A percentile compares a stretch with the other conserved stretches of the same genome.
Evolutionary conservation across 2,888 invertebrate species (phyloP).

Genomic region (Julus scandinavius): DNA sequence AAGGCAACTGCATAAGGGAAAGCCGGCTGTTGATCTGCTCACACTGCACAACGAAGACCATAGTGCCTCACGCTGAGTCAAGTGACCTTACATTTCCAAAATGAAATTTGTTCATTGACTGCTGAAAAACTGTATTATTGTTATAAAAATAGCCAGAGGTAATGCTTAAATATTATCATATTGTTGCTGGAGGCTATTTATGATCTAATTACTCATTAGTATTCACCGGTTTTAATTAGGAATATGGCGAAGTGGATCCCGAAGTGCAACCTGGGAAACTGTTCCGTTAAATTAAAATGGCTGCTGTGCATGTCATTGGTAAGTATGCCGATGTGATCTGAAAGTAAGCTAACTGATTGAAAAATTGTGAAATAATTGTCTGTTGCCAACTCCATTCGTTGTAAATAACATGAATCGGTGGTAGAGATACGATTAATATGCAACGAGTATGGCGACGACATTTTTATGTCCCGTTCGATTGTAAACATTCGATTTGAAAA

Average conservation of each 20-base stretch:
- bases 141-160: background rate
- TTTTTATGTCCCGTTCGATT: constrained; percentile 11
- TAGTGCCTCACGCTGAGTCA: background rate
- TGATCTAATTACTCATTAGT: background rate
- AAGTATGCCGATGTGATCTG: constrained; percentile 49
- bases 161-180: background rate
- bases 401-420: background rate
- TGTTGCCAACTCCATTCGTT: background rate
- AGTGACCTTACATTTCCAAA: background rate
- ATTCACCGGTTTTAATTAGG: background rate
- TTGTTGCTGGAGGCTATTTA: background rate
- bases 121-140: background rate
- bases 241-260: constrained; percentile 34
- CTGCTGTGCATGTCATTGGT: constrained; percentile 51
- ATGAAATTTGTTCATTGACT: background rate
- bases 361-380: background rate
- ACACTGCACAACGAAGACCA: background rate
- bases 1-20: background rate
- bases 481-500: constrained; percentile 25
- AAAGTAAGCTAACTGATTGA: constrained; percentile 31
- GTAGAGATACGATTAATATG: background rate
- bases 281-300: constrained; percentile 51
- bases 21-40: background rate
- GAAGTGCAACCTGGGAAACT: constrained; percentile 47
- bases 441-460: background rate